Evolutionary conservation across 2,113 vertebrate species (phyloP), one percentile per base, ranked within the genome.

Genomic region (Eptatretus burgeri): DNA sequence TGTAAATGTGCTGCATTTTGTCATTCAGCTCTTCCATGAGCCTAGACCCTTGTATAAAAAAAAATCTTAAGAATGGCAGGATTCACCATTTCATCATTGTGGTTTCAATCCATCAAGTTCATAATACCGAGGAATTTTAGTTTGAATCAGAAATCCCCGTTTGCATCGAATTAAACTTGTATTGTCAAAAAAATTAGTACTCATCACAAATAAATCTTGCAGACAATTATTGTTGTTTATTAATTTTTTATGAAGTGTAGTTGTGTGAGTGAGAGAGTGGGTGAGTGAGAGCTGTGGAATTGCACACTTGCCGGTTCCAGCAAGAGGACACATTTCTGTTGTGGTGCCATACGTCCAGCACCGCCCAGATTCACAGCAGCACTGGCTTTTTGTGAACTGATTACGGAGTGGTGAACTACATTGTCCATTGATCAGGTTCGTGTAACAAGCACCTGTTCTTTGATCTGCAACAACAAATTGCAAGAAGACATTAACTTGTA

Each of bases 241-340:
- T 50, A 19, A 51, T 7, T 27, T n/a, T 63, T 13, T 16, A 14
- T 52, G 53, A 10, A 63, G 9, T 5, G 10, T 12, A n/a, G 9
- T 18, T 68, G 52, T 51, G 18, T 13, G 18, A 13, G 63, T 10
- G 16, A 19, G 18, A 27, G 13, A 50, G 19, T 63, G 19, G 10
- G n/a, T n/a, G n/a, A n/a, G n/a, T n/a, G n/a, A n/a, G n/a, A n/a
- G 5, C 16, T 51, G 51, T 9, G 13, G 5, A 8, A 14, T 17
- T 41, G 17, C 16, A 9, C 19, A 75, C 83, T 79, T 66, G 95
- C 91, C 91, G 1, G 87, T 86, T 0, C 89, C 91, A 18, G 82
- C 72, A 63, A 85, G 82, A 0, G 91, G 84, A 63, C 91, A 98
- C 82, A 91, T 86, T 72, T 98, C 91, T 0, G 89, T 85, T 14